These are phyloP conservation scores for Salmo trutta DNA, from an alignment of 2,797 vertebrate genomes.

Conservation along the genomic window DNA sequence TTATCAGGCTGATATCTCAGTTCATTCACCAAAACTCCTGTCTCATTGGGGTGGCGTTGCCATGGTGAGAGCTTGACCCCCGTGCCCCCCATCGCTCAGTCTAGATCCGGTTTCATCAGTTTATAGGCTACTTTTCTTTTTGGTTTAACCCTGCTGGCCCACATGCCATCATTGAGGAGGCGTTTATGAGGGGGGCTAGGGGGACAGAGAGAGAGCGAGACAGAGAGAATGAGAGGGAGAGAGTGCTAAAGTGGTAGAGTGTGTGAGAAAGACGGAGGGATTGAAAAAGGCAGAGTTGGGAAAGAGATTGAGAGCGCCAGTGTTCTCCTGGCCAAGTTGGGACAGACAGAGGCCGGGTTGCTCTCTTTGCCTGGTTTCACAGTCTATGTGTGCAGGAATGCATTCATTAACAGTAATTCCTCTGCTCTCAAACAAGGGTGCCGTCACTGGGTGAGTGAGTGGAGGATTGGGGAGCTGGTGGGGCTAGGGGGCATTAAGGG, in stretches of 20 bases:
- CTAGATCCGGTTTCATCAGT: slow-evolving; percentile 43
- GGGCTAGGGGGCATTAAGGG: slow-evolving; percentile 17
- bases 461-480: slow-evolving; percentile 9
- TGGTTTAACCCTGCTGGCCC: slow-evolving; percentile 17
- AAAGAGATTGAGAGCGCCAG: slow-evolving; percentile 27
- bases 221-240: slow-evolving; percentile 11
- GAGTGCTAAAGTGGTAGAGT: slow-evolving; percentile 9
- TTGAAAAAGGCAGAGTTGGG: slow-evolving; percentile 15
- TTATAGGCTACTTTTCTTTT: slow-evolving; percentile 50
- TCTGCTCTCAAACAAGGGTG: slow-evolving; percentile 75
- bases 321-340: slow-evolving; percentile 30
- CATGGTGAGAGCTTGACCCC: slow-evolving; percentile 26
- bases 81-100: not conserved
- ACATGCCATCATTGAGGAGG: slow-evolving; percentile 26
- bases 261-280: slow-evolving; percentile 15
- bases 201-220: slow-evolving; percentile 24
- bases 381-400: slow-evolving; percentile 82
- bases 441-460: slow-evolving; percentile 67
- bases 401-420: slow-evolving; percentile 83
- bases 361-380: slow-evolving; percentile 75
- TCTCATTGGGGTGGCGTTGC: slow-evolving; percentile 26
- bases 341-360: slow-evolving; percentile 14
- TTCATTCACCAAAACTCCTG: not conserved
- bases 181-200: slow-evolving; percentile 11
- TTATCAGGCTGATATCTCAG: slow-evolving; percentile 10